phyloP scores from a whole-genome alignment of 2,888 invertebrate genomes.

The Caenorhabditis auriculariae region DNA sequence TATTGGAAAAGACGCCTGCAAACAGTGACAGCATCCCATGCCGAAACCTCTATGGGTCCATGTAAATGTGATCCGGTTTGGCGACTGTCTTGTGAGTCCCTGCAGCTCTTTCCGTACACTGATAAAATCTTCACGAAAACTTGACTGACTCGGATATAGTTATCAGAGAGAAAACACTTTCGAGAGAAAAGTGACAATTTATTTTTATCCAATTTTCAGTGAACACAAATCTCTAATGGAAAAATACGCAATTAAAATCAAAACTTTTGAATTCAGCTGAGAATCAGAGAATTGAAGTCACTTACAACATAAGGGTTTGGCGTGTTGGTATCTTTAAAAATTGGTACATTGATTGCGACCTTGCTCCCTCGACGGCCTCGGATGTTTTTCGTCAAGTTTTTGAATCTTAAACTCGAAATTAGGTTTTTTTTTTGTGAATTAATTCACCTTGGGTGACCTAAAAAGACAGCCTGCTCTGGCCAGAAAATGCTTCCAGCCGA shows the following conservation, averaged over 20 bases:
- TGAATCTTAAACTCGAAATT: not conserved
- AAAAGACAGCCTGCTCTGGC: conserved; percentile 89
- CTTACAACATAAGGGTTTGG: conserved; percentile 70
- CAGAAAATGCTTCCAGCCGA: conserved; percentile 84
- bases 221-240: too few species aligned
- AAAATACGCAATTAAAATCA: not conserved
- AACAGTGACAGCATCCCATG: conserved; percentile 82
- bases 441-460: conserved; percentile 78
- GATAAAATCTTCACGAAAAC: conserved; percentile 73
- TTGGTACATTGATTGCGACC: conserved; percentile 92
- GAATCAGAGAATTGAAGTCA: not conserved
- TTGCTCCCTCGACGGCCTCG: conserved; percentile 87
- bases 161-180: too few species aligned
- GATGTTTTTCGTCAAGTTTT: conserved; percentile 87
- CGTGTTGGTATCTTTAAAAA: conserved; percentile 82
- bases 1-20: conserved; percentile 43
- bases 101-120: conserved; percentile 37
- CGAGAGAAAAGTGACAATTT: not conserved
- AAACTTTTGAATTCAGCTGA: not conserved
- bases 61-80: conserved; percentile 86
- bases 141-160: not conserved
- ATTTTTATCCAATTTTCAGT: not conserved
- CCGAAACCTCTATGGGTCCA: conserved; percentile 99
- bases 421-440: not conserved
- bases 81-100: conserved; percentile 72